These are phyloP conservation scores for Hartigia nigra DNA, from an alignment of 2,888 invertebrate genomes.

Conservation along the genomic window DNA sequence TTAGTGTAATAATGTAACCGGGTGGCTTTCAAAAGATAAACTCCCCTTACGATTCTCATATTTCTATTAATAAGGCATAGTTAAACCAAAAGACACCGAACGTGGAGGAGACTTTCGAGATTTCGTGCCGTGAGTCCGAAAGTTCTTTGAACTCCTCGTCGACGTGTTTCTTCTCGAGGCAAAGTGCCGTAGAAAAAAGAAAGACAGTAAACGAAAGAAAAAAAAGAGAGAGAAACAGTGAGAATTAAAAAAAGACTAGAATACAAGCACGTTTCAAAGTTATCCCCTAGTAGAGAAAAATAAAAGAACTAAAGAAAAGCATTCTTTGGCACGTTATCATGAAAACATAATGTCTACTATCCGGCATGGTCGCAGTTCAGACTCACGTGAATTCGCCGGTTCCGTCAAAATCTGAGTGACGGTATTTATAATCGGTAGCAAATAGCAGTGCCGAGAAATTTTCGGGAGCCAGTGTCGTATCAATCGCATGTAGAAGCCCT, in stretches of 20 bases:
- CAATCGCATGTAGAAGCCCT: conserved; percentile 6
- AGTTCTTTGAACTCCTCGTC: background rate
- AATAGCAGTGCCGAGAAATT: conserved; percentile 25
- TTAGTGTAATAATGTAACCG: background rate
- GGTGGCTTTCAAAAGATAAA: background rate
- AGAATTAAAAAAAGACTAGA: background rate
- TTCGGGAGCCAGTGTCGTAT: conserved; percentile 6
- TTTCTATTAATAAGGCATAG: background rate
- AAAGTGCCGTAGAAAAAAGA: background rate
- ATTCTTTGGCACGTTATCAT: background rate
- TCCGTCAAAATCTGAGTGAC: background rate
- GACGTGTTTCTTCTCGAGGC: background rate
- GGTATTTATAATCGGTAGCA: conserved; percentile 40
- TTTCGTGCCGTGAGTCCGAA: background rate
- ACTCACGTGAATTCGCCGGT: background rate
- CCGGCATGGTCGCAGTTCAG: background rate
- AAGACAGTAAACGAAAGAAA: background rate
- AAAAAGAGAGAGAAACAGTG: background rate
- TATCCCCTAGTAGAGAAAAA: background rate
- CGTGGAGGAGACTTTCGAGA: background rate
- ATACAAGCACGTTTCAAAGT: background rate
- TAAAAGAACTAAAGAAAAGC: background rate
- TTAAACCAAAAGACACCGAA: background rate
- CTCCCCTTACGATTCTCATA: background rate
- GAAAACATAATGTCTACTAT: background rate